These are phyloP conservation scores for Atrina japonica DNA, from an alignment of 2,888 invertebrate genomes.

Conservation along the genomic window DNA sequence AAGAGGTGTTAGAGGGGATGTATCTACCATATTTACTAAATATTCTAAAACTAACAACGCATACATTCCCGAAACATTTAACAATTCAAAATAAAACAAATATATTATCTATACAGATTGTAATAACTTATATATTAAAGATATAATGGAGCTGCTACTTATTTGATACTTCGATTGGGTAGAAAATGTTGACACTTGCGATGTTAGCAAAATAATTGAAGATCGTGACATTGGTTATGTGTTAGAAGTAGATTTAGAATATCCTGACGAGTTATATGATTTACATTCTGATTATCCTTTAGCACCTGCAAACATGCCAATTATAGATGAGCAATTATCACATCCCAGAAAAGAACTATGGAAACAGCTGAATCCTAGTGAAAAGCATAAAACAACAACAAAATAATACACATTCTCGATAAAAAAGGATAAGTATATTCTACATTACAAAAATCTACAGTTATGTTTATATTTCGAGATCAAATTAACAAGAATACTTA, in stretches of 20 bases:
- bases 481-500: too few species aligned
- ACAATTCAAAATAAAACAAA: neutral
- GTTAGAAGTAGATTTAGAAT: conserved; percentile 80
- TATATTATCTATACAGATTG: neutral
- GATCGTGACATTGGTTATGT: conserved; percentile 66
- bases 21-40: conserved; percentile 33
- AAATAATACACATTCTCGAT: conserved; percentile 33
- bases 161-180: conserved; percentile 55
- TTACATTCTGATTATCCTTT: conserved; percentile 73
- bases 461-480: conserved; percentile 17
- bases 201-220: conserved; percentile 7
- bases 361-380: conserved; percentile 33
- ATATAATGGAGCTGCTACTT: conserved; percentile 40
- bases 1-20: conserved; percentile 31
- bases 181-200: neutral
- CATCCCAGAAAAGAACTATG: conserved; percentile 8
- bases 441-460: conserved; percentile 27
- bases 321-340: conserved; percentile 28
- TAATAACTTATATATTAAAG: neutral
- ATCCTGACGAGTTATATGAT: conserved; percentile 78
- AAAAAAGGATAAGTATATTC: conserved; percentile 25
- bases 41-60: conserved; percentile 2
- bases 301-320: conserved; percentile 55
- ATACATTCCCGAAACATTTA: neutral
- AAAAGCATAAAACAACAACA: neutral